Percentiles rank a stretch among this genome's conserved stretches.
These are phyloP conservation scores for Propithecus perrieri DNA, from an alignment of 2,797 vertebrate species.

Conservation along the genomic window DNA sequence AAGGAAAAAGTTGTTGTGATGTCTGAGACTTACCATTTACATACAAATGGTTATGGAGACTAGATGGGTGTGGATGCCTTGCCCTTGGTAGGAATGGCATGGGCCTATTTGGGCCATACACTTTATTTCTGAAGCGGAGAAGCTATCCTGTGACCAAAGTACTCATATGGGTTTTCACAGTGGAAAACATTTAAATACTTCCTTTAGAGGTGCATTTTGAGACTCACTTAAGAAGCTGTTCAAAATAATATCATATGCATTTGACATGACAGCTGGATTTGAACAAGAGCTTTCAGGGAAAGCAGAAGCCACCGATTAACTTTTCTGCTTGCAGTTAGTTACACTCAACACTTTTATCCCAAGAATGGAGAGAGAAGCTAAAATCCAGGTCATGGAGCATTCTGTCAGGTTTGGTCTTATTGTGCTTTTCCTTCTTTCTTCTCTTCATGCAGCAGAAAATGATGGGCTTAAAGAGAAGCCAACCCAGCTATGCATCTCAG, in stretches of 20 bases:
- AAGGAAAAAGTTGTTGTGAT: not conserved
- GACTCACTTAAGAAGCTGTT: not conserved
- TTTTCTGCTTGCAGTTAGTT: constrained; percentile 14
- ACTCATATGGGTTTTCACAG: not conserved
- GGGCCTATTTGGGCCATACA: not conserved
- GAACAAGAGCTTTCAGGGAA: constrained; percentile 22
- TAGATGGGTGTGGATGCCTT: not conserved
- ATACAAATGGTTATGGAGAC: not conserved
- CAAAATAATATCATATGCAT: not conserved
- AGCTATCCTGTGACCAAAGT: not conserved
- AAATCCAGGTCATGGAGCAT: constrained; percentile 3
- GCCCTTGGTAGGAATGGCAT: not conserved
- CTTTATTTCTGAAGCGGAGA: not conserved
- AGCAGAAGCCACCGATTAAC: constrained; percentile 11
- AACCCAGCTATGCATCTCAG: not conserved
- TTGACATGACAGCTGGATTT: constrained; percentile 49
- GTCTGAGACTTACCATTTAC: not conserved
- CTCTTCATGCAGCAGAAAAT: not conserved
- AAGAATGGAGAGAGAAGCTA: not conserved
- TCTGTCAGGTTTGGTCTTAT: not conserved
- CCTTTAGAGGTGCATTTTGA: not conserved
- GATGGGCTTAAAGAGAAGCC: not conserved
- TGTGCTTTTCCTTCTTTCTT: not conserved
- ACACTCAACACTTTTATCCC: constrained; percentile 24
- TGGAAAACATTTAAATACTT: constrained; percentile 4